Conservation (phyloP, 2,888 invertebrate genomes). For the Drosophila antonietae region DNA sequence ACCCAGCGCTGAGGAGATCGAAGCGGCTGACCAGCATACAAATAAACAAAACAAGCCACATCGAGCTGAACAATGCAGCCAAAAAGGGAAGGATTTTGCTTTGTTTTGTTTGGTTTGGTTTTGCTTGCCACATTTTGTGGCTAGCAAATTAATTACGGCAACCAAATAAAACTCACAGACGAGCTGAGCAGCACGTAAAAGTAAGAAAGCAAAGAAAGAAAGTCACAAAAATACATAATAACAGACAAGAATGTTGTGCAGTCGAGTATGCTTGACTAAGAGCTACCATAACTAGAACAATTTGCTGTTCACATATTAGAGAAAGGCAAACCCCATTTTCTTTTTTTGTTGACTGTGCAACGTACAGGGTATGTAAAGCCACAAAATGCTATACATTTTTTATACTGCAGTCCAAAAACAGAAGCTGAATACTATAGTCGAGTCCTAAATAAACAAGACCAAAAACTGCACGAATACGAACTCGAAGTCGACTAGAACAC, state of each 20-base stretch:
- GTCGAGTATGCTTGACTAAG: background rate
- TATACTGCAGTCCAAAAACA: constrained; percentile 48
- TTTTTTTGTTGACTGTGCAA: background rate
- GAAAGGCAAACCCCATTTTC: background rate
- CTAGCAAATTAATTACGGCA: constrained; percentile 64
- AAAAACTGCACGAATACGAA: constrained; percentile 53
- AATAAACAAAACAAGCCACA: constrained; percentile 58
- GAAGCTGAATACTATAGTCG: constrained; percentile 41
- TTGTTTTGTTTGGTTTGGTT: constrained; percentile 20
- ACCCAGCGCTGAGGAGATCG: constrained; percentile 9
- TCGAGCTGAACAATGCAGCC: constrained; percentile 49
- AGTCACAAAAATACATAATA: constrained; percentile 50
- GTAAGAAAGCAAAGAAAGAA: constrained; percentile 43
- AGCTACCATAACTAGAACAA: background rate
- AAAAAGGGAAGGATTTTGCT: constrained; percentile 44
- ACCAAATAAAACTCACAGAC: constrained; percentile 34
- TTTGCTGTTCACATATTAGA: too few species aligned
- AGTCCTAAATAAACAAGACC: constrained; percentile 75
- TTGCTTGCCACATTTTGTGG: constrained; percentile 37
- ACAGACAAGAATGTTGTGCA: constrained; percentile 4
- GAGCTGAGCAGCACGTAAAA: constrained; percentile 39
- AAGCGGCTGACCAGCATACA: constrained; percentile 46
- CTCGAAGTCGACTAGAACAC: constrained; percentile 26
- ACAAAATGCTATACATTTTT: constrained; percentile 51
- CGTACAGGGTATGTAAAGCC: constrained; percentile 33